Evolutionary conservation across 2,888 invertebrate genomes (phyloP), one percentile per base, ranked within the genome.

Genomic region (Drosophila affinis): DNA sequence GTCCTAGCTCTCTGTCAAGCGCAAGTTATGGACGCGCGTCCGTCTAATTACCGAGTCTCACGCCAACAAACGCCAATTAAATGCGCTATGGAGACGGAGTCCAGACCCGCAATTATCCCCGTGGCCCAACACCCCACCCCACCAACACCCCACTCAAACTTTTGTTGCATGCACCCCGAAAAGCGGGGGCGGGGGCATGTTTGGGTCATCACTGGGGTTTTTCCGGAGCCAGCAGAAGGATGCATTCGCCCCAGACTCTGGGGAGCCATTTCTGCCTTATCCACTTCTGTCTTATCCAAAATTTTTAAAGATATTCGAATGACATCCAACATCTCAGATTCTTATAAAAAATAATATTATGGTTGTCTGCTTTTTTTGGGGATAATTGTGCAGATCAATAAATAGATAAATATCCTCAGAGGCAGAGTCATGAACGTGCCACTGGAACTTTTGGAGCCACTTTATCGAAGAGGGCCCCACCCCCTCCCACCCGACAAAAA

Each of bases 51-150:
- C 48, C 39, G n/a, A 21, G 18, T 44, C 48, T 32, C 67, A 34
- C 9, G 49, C 44, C 45, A 49, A 45, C 48, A 34, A 45, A 29
- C 55, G 47, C 18, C 67, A 65, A 67, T 67, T 67, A 67, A 34
- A 51, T 56, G 39, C 45, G 39, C 39, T 17, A 45, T 51, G 45
- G 32, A 49, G 48, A 27, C 32, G 39, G 21, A 44, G 39, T 63
- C 64, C 34, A 39, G 34, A 14, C 34, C 34, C 5, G 5, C 34
- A 65, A 63, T 54, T 64, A 64, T 48, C 39, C 47, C 46, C 18
- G n/a, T 12, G 21, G 17, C 32, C n/a, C 24, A 48, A 14, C 21
- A 21, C 21, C 32, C 32, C 6, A 17, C 3, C 18, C n/a, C 12
- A 12, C 10, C n/a, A n/a, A n/a, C 6, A 17, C 3, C 18, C 18